Conservation (phyloP, 2,113 vertebrate genomes). For the Echinops telfairi region DNA sequence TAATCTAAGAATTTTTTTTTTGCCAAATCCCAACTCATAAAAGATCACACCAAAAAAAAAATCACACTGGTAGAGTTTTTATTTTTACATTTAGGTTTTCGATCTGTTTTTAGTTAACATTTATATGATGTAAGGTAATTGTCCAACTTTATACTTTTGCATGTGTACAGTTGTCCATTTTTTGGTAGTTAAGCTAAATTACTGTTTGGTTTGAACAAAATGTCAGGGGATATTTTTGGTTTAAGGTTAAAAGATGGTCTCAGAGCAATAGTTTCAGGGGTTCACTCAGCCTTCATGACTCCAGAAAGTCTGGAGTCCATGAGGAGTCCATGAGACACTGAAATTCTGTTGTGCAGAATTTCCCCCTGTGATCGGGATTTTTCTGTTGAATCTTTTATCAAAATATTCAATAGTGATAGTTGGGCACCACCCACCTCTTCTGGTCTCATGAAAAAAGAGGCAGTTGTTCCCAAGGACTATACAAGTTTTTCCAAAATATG, state of each 20-base stretch:
- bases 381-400: not conserved
- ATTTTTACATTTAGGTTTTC: not conserved
- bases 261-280: not conserved
- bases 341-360: not conserved
- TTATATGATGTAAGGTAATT: not conserved
- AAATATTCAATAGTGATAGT: not conserved
- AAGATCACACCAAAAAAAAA: not conserved
- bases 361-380: not conserved
- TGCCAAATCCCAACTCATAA: not conserved
- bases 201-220: not conserved
- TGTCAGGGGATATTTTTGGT: not conserved
- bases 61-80: not conserved
- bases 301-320: not conserved
- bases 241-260: not conserved
- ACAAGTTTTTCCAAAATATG: not conserved
- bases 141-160: not conserved
- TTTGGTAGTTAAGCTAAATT: not conserved
- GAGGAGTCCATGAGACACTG: not conserved
- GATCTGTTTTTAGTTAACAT: not conserved
- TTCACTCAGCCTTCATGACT: not conserved
- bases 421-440: not conserved
- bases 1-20: not conserved
- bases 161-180: not conserved
- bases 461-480: not conserved
- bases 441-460: not conserved